A percentile compares a stretch with the other conserved stretches of the same genome.
Evolutionary conservation across 2,113 vertebrate species (phyloP).

Genomic region (Vulpes ferrilata): DNA sequence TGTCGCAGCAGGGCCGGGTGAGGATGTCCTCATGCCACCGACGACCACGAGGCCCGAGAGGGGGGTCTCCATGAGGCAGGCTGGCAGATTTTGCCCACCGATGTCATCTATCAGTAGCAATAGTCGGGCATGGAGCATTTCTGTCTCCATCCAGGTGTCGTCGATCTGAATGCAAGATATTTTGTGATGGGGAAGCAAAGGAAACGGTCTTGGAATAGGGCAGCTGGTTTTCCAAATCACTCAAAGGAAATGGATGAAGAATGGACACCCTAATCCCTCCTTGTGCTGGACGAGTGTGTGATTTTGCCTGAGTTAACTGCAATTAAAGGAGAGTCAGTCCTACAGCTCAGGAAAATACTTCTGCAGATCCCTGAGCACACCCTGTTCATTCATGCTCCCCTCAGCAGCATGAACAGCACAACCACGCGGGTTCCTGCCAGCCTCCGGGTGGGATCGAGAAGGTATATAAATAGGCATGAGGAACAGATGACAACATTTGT

Average conservation of each 20-base stretch:
- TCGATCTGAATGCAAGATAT: neutral
- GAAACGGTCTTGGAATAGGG: neutral
- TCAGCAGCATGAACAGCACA: constrained; percentile 36
- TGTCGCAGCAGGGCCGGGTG: neutral
- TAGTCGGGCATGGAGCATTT: neutral
- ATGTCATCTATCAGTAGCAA: neutral
- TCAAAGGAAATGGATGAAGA: neutral
- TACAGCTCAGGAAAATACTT: constrained; percentile 70
- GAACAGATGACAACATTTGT: constrained; percentile 64
- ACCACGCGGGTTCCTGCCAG: constrained; percentile 55
- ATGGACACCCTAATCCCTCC: neutral
- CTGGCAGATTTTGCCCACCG: neutral
- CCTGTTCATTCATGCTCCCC: constrained; percentile 32
- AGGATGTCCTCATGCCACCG: neutral
- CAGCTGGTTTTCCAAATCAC: neutral
- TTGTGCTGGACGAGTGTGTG: neutral
- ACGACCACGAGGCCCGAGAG: neutral
- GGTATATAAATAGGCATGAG: constrained; percentile 52
- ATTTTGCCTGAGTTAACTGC: constrained; percentile 41
- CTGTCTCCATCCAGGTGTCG: neutral
- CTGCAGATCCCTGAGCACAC: neutral
- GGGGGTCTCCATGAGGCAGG: neutral
- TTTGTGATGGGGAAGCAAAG: neutral
- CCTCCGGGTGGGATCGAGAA: constrained; percentile 7
- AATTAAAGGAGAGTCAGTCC: constrained; percentile 11